These are phyloP conservation scores for Cephus pygmeus DNA, from an alignment of 2,888 invertebrate genomes.

Conservation along the genomic window DNA sequence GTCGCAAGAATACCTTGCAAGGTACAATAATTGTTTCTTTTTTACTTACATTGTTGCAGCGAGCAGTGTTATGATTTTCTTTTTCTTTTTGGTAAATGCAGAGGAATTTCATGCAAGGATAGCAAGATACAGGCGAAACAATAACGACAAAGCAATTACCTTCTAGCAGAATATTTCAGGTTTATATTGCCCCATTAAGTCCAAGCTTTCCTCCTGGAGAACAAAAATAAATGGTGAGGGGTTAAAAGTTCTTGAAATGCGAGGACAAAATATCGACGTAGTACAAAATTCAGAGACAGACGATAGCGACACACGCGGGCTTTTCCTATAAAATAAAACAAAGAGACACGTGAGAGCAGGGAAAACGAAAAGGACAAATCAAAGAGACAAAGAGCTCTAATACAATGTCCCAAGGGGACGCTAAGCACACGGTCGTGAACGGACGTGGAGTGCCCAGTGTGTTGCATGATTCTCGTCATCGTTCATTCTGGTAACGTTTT, in stretches of 20 bases:
- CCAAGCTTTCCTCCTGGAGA: conserved; percentile 78
- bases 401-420: neutral
- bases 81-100: neutral
- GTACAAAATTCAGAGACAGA: conserved; percentile 1
- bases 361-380: neutral
- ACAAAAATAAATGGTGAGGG: conserved; percentile 71
- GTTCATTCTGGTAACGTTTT: neutral
- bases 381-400: neutral
- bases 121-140: conserved; percentile 45
- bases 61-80: neutral
- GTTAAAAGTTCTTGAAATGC: conserved; percentile 49
- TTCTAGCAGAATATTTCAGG: conserved; percentile 84
- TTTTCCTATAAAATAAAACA: conserved; percentile 12
- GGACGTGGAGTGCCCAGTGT: neutral
- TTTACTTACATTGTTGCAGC: neutral
- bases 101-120: neutral
- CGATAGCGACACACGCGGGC: neutral
- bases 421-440: neutral
- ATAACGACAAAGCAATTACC: conserved; percentile 69
- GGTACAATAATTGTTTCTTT: neutral
- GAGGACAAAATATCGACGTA: conserved; percentile 22
- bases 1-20: neutral
- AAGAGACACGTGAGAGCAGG: conserved; percentile 24
- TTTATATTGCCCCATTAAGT: conserved; percentile 83
- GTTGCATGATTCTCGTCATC: neutral